A percentile compares a stretch with the other conserved stretches of the same genome.
Evolutionary conservation across 1,140 invertebrate genomes (phyloP).

Genomic region (Drosophila eugracilis): DNA sequence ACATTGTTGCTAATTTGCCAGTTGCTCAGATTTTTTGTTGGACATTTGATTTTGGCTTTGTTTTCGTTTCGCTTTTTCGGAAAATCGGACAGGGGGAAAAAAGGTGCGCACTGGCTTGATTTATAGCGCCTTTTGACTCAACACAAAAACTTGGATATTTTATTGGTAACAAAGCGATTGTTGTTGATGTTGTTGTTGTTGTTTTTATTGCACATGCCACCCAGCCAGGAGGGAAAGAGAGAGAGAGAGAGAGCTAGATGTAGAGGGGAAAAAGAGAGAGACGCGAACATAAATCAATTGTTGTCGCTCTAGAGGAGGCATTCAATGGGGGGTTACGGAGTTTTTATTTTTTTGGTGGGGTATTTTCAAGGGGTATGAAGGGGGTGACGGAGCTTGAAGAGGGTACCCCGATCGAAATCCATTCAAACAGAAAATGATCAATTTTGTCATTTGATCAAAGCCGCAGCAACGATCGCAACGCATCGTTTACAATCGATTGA

Average conservation of each 20-base stretch:
- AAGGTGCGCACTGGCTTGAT: slow-evolving; percentile 68
- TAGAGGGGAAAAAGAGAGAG: slow-evolving; percentile 18
- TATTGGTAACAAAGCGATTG: slow-evolving; percentile 70
- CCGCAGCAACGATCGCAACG: slow-evolving; percentile 81
- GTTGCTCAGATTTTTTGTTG: slow-evolving; percentile 35
- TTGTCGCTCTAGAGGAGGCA: slow-evolving; percentile 41
- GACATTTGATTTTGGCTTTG: slow-evolving; percentile 26
- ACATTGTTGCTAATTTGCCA: slow-evolving; percentile 75
- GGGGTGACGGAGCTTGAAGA: neutral
- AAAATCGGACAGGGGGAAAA: slow-evolving; percentile 30
- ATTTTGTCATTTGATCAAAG: slow-evolving; percentile 84
- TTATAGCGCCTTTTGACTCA: slow-evolving; percentile 79
- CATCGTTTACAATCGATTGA: slow-evolving; percentile 82
- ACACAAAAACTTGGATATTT: slow-evolving; percentile 78
- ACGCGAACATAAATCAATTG: slow-evolving; percentile 75
- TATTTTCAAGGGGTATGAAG: too few species aligned
- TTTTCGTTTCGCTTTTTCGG: slow-evolving; percentile 24
- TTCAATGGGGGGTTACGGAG: slow-evolving; percentile 1
- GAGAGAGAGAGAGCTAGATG: slow-evolving; percentile 11
- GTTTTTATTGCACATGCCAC: slow-evolving; percentile 69
- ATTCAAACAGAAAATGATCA: slow-evolving; percentile 84
- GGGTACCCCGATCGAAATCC: slow-evolving; percentile 60
- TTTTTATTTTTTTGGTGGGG: too few species aligned
- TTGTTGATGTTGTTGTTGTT: slow-evolving; percentile 30
- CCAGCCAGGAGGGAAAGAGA: slow-evolving; percentile 31